A percentile compares a stretch with the other conserved stretches of the same genome.
These are phyloP conservation scores for Hypomesus transpacificus DNA, from an alignment of 2,113 vertebrate genomes.

Conservation along the genomic window DNA sequence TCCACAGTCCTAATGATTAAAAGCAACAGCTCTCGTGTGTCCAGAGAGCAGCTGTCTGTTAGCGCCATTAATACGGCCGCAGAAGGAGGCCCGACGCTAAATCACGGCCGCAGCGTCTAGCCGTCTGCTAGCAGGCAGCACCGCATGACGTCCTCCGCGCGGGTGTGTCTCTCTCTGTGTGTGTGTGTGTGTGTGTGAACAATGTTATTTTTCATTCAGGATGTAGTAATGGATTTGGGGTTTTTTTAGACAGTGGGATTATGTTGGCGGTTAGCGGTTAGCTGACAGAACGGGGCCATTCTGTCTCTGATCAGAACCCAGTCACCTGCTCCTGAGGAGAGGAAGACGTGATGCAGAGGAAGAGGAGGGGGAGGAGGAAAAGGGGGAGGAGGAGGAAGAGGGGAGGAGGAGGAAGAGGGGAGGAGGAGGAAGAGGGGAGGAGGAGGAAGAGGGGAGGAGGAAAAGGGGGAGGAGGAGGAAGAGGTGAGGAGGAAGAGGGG, in stretches of 20 bases:
- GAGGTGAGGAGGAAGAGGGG: no score
- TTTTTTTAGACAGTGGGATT: slow-evolving; percentile 35
- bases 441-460: no score
- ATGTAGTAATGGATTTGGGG: slow-evolving; percentile 21
- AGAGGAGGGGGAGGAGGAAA: no score
- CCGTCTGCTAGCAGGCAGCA: no score
- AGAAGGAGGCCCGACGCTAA: neutral
- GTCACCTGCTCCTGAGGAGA: neutral
- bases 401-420: no score
- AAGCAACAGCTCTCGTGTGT: neutral
- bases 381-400: no score
- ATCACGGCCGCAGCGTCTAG: neutral
- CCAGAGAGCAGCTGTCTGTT: no score
- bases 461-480: no score
- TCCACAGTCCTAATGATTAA: neutral
- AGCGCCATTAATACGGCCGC: neutral
- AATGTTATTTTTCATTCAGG: no score
- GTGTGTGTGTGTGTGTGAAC: slow-evolving; percentile 12
- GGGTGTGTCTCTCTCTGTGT: neutral
- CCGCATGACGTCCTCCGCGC: no score
- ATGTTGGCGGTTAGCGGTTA: slow-evolving; percentile 28
- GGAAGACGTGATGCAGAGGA: no score
- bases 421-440: neutral
- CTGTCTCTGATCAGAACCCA: slow-evolving; percentile 35
- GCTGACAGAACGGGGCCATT: slow-evolving; percentile 53